Base-by-base conservation (phyloP, 2,113 vertebrate genomes). In the Pachypanchax playfairii region DNA sequence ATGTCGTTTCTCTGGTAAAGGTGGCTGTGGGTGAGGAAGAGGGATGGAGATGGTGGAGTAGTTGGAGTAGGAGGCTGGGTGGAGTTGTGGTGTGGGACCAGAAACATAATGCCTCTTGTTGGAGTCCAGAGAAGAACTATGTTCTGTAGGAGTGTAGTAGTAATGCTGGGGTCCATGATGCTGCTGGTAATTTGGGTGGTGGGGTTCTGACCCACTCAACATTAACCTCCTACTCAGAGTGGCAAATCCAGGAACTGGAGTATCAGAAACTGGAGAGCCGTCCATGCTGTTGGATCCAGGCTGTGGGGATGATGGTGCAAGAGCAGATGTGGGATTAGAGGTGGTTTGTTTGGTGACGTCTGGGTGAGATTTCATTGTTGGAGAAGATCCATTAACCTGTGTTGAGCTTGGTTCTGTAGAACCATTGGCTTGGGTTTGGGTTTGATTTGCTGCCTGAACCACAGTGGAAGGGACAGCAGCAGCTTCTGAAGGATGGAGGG, bases 1-100 rank as follows among this genome's bases (percentile, higher is more conserved):
- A 14, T 93, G 92, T 4, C 90, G 91, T 57, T 97, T 96, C 84
- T 95, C 95, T 0, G 95, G 95, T 39, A 95, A 70, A 0, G 93
- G 92, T 1, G 95, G 95, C 59, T 94, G 95, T 0, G 87, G 85
- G 33, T 81, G 83, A 15, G 85, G 87, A 2, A 84, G 87, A 4
- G 84, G 86, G 60, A 87, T 86, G 49, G 87, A 79, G 65, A 88
- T 79, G 36, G 84, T 82, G 55, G 85, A 84, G 74, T 87, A 87
- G 46, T 83, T 84, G 3, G 80, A 80, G 63, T 69, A 70, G 36
- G 80, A 79, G 22, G 71, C 41, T 0, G 73, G 77, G 1, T 88
- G 71, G 21, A 58, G 70, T 41, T 60, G 83, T 13, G 64, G 74
- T 15, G 43, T 81, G 79, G 76, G 91, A 90, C 51, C 77, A 46